These are phyloP conservation scores for Bombycilla garrulus DNA, from an alignment of 2,113 vertebrate species.

Conservation along the genomic window DNA sequence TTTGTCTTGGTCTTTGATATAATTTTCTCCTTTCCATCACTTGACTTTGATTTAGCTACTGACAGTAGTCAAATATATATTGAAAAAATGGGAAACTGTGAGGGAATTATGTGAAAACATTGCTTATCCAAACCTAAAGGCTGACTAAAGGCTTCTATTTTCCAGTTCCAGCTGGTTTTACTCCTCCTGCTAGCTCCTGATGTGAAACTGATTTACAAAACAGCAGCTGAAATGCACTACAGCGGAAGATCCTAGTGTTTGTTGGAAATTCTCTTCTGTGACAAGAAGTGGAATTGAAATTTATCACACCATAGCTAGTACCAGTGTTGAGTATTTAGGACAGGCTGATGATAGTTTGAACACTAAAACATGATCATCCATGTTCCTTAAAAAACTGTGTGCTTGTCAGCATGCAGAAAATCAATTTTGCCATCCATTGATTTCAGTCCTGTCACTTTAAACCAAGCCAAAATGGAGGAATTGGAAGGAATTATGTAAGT, in stretches of 20 bases:
- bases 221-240: neutral
- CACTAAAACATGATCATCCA: neutral
- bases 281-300: neutral
- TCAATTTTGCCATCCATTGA: neutral
- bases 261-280: neutral
- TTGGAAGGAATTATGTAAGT: neutral
- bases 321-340: neutral
- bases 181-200: neutral
- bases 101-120: neutral
- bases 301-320: neutral
- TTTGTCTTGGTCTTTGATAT: neutral
- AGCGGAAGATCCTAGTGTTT: neutral
- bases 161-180: neutral
- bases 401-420: neutral
- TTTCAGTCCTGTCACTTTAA: neutral
- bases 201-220: neutral
- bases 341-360: neutral
- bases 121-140: neutral
- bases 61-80: neutral
- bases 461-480: neutral
- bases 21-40: neutral
- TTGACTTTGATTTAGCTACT: neutral
- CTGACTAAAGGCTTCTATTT: neutral
- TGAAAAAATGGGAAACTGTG: neutral
- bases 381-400: neutral